Base-by-base conservation (phyloP, 2,888 invertebrate genomes). In the Ametastegia equiseti region DNA sequence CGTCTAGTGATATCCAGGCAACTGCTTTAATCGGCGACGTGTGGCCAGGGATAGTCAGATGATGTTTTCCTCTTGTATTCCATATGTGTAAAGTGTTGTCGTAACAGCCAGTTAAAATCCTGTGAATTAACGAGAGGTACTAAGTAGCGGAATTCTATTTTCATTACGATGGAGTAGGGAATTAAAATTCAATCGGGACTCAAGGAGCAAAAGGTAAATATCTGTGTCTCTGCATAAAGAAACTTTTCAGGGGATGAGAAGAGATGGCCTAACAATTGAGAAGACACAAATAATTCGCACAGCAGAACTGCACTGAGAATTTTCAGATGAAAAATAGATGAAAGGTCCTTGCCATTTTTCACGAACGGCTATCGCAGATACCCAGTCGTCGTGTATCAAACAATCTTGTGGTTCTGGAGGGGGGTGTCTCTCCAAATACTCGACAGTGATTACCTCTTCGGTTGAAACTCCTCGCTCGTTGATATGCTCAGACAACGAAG, bases 331-430 rank as follows among this genome's bases (percentile, higher is more conserved):
- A 30, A 30, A 15, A 30, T 54, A 50, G 3, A 67, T 36, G 23
- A 33, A 23, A 71, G 71, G 65, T 75, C 82, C 83, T 87, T 89
- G 95, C 96, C 96, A 97, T 89, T 95, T 94, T 57, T 94, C 94
- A 83, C 93, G 92, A 57, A 95, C 93, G 86, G 96, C 95, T 0
- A 98, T 95, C 63, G 97, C 95, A 27, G 98, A 96, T n/a, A 99
- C 98, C 99, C 99, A 99, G 90, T 99, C 99, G 92, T 99, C 98
- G 88, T 99, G 98, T 91, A 97, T 94, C 84, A 99, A 93, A 90
- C 97, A 97, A 91, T 98, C 97, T 89, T 97, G 95, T 0, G 99
- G 98, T 88, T 97, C 95, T 0, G 99, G 99, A 0, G 98, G 96
- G 13, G 98, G 97, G 86, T 96, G 96, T 86, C 97, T 95, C 90